phyloP scores from a whole-genome alignment of 1,140 invertebrate species.

The Drosophila truncata region DNA sequence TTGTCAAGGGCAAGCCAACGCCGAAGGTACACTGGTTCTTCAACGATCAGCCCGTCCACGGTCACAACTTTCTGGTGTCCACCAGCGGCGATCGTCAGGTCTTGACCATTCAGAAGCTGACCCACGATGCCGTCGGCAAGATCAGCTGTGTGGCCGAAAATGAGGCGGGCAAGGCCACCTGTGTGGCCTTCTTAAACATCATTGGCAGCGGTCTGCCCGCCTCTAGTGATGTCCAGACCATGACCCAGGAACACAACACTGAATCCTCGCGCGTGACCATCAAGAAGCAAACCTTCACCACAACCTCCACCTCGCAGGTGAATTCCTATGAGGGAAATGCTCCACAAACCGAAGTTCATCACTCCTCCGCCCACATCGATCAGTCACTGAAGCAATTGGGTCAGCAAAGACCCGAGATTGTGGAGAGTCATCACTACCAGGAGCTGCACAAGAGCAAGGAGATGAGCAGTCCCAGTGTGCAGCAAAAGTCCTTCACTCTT shows the following conservation, averaged over 20 bases:
- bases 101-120: slow-evolving; percentile 88
- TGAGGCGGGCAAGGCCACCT: slow-evolving; percentile 89
- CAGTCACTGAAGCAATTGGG: slow-evolving; percentile 80
- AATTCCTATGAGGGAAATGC: slow-evolving; percentile 84
- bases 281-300: slow-evolving; percentile 83
- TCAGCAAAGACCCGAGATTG: slow-evolving; percentile 71
- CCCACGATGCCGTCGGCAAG: slow-evolving; percentile 88
- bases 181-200: slow-evolving; percentile 88
- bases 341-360: slow-evolving; percentile 79
- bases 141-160: slow-evolving; percentile 92
- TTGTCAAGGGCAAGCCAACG: slow-evolving; percentile 91
- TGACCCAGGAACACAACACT: slow-evolving; percentile 81
- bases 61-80: slow-evolving; percentile 90
- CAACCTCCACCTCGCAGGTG: slow-evolving; percentile 80
- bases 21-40: slow-evolving; percentile 94
- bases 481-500: slow-evolving; percentile 77
- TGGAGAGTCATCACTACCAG: slow-evolving; percentile 81
- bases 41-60: slow-evolving; percentile 89
- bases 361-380: slow-evolving; percentile 76
- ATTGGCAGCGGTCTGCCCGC: slow-evolving; percentile 61
- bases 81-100: slow-evolving; percentile 90
- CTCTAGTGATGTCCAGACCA: slow-evolving; percentile 64
- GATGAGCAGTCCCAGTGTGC: slow-evolving; percentile 64
- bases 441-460: slow-evolving; percentile 81
- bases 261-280: slow-evolving; percentile 82